phyloP scores from a whole-genome alignment of 1,140 invertebrate genomes.

The Pseudobourletiella spinata region DNA sequence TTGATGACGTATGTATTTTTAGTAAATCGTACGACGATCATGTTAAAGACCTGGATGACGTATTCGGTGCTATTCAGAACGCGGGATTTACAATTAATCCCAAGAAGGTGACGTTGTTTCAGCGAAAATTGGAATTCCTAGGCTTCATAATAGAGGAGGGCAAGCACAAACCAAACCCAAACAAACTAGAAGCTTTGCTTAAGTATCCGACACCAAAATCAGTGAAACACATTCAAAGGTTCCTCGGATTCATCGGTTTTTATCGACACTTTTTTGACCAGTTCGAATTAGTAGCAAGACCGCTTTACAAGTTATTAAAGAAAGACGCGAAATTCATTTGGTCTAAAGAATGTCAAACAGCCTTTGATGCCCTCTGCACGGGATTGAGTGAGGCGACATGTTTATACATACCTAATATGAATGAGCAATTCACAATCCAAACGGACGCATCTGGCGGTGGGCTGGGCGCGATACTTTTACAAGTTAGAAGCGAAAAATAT shows the following conservation, averaged over 20 bases:
- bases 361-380: constrained; percentile 37
- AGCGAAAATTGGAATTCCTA: constrained; percentile 15
- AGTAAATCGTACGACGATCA: constrained; percentile 13
- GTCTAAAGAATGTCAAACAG: constrained; percentile 24
- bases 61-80: constrained; percentile 10
- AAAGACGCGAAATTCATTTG: constrained; percentile 37
- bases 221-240: background rate
- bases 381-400: constrained; percentile 32
- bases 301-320: constrained; percentile 34
- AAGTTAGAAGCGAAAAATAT: constrained; percentile 35
- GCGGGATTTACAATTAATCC: constrained; percentile 29
- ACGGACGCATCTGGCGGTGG: constrained; percentile 38
- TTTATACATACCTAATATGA: constrained; percentile 35
- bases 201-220: constrained; percentile 5
- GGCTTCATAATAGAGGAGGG: constrained; percentile 13
- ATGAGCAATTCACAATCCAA: constrained; percentile 35
- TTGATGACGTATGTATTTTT: constrained; percentile 39
- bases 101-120: constrained; percentile 16
- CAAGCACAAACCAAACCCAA: constrained; percentile 8
- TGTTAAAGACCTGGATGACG: constrained; percentile 19
- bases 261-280: constrained; percentile 41
- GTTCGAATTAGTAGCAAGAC: constrained; percentile 36
- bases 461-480: constrained; percentile 37
- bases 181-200: constrained; percentile 22
- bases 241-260: constrained; percentile 37